These are phyloP conservation scores for human DNA, from an alignment of 2,113 vertebrate genomes.

Conservation along the genomic window DNA sequence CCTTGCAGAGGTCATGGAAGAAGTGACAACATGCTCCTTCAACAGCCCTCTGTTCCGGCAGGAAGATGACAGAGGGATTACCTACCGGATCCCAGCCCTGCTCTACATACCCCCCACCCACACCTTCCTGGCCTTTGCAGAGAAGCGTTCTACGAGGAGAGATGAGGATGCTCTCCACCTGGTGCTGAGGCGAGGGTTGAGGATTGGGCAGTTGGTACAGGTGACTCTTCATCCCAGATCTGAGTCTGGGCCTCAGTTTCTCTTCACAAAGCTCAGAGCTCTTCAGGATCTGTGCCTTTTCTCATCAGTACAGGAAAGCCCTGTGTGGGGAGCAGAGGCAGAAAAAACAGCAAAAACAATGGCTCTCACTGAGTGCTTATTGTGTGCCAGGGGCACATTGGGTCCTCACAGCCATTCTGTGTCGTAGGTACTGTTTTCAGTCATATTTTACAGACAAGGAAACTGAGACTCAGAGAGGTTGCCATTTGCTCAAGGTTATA, in stretches of 20 bases:
- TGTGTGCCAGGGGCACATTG: not conserved
- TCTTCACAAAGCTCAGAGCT: not conserved
- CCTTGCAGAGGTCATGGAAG: not conserved
- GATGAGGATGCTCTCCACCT: constrained; percentile 90
- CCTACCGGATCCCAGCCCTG: constrained; percentile 93
- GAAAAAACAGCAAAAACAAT: not conserved
- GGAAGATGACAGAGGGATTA: constrained; percentile 79
- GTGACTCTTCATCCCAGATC: constrained; percentile 76
- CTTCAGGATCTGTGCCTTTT: not conserved
- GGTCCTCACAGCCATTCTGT: not conserved
- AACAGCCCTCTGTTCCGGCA: constrained; percentile 86
- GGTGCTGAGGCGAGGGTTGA: constrained; percentile 89
- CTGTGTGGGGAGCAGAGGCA: not conserved
- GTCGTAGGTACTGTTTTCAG: not conserved
- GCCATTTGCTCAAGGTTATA: not conserved
- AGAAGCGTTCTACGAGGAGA: constrained; percentile 86
- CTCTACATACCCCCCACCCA: constrained; percentile 85
- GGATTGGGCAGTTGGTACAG: constrained; percentile 84
- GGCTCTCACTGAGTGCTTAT: not conserved
- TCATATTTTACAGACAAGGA: not conserved
- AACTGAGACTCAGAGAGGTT: constrained; percentile 18
- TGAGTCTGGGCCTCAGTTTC: not conserved
- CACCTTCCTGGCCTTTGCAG: constrained; percentile 93
- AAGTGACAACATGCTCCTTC: accelerated
- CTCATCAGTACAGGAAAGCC: not conserved